Percentiles rank a stretch among this genome's conserved stretches.
Evolutionary conservation across 2,888 invertebrate genomes (phyloP).

Genomic region (Ornithoptera alexandrae): DNA sequence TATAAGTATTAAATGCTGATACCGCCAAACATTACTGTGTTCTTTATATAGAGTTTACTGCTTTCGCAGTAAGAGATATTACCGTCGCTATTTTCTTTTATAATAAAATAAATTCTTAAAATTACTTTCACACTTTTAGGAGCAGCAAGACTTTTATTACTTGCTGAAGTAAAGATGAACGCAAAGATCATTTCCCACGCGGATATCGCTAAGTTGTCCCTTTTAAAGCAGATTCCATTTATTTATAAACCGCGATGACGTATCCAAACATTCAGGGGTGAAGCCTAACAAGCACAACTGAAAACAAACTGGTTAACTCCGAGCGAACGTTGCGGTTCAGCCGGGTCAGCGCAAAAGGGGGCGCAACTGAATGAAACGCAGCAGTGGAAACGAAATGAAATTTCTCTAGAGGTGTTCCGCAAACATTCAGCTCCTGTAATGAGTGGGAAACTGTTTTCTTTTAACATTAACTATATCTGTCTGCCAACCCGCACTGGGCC

Average conservation of each 20-base stretch:
- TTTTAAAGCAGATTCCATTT: not conserved
- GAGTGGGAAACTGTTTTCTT: constrained; percentile 66
- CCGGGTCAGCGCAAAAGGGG: constrained; percentile 28
- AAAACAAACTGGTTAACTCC: constrained; percentile 6
- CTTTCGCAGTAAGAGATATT: too few species aligned
- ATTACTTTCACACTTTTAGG: too few species aligned
- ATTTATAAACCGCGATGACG: not conserved
- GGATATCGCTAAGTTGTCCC: too few species aligned
- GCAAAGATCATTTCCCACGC: too few species aligned
- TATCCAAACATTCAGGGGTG: not conserved
- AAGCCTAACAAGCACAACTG: constrained; percentile 2
- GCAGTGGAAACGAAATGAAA: constrained; percentile 52
- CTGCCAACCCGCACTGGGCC: too few species aligned
- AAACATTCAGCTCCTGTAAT: constrained; percentile 60
- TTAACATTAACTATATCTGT: constrained; percentile 48
- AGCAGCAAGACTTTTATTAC: too few species aligned
- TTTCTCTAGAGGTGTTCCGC: constrained; percentile 60
- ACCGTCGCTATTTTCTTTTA: too few species aligned
- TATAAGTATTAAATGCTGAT: too few species aligned
- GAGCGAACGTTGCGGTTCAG: constrained; percentile 25
- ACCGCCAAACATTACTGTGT: too few species aligned
- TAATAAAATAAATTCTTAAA: too few species aligned
- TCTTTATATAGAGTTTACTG: too few species aligned
- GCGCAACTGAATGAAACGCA: constrained; percentile 31
- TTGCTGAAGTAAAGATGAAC: too few species aligned